Evolutionary conservation across 2,113 vertebrate genomes (phyloP), one percentile per base, ranked within the genome.

Genomic region (Erpornis zantholeuca): DNA sequence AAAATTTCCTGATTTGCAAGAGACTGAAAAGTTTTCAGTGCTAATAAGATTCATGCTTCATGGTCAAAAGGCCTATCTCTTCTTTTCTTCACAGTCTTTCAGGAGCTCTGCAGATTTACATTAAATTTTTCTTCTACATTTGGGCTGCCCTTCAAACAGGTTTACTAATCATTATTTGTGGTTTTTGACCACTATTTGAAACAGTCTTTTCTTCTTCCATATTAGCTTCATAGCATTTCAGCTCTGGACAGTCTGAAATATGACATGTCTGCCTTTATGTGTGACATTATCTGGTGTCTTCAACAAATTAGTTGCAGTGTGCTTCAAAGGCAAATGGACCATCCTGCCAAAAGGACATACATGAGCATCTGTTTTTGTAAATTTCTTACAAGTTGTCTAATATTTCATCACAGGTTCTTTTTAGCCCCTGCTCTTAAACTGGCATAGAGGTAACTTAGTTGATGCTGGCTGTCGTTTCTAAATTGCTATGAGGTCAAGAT

Each of bases 361-460:
- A 56, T 8, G 71, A 93, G 44, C 71, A 92, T 91, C 61, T 88
- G 82, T 7, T 90, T 96, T 95, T 88, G 44, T 92, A 56, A 94
- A 92, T 88, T 95, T 95, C 91, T 94, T 71, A 56, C 72, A 70
- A 94, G 95, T 93, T 94, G 88, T 93, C 91, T 96, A 90, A 90
- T 92, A 96, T 96, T 94, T 95, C 91, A 93, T 88, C 81, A 78
- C 27, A 78, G 28, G n/a, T 90, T 90, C 87, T 93, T 96, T 96
- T 86, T 94, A 94, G 50, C 38, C 40, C 31, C 42, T 64, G 56
- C 72, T 94, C 88, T 88, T 86, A 80, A 91, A 75, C 27, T 76
- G 86, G 65, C 45, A 31, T 56, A 64, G 69, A 92, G 29, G 53
- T 69, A 93, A 40, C 36, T 63, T 82, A 57, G 40, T 72, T 84